These are phyloP conservation scores for Rhagologus leucostigma DNA, from an alignment of 2,113 vertebrate species.

Conservation along the genomic window DNA sequence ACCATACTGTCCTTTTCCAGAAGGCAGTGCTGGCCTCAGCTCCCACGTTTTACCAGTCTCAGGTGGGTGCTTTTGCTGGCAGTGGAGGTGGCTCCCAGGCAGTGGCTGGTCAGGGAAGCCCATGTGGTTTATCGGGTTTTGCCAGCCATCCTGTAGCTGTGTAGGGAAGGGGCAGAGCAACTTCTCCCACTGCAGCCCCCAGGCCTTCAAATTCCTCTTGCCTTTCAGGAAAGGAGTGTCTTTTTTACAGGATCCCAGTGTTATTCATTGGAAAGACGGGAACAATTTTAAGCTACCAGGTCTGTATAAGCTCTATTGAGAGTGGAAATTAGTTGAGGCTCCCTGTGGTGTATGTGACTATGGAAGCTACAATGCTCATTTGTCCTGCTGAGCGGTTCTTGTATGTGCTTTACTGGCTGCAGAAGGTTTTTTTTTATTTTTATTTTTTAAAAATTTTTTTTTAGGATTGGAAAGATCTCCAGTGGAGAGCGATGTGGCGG, in stretches of 20 bases:
- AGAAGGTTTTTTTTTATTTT: background rate
- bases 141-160: fast-evolving
- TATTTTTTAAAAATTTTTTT: background rate
- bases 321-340: constrained; percentile 69
- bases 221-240: constrained; percentile 27
- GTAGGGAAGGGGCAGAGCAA: background rate
- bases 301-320: constrained; percentile 66
- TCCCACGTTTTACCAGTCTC: fast-evolving
- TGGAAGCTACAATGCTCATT: constrained; percentile 68
- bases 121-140: background rate
- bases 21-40: background rate
- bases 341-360: constrained; percentile 60
- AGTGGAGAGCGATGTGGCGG: background rate
- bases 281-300: constrained; percentile 67
- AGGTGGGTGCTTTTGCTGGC: background rate
- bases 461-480: background rate
- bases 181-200: background rate
- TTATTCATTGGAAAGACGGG: constrained; percentile 52
- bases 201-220: constrained; percentile 9
- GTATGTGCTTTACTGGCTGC: constrained; percentile 54
- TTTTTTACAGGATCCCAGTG: constrained; percentile 38
- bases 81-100: background rate
- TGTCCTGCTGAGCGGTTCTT: constrained; percentile 54
- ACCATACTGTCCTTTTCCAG: fast-evolving
- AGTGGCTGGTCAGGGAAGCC: background rate